Evolutionary conservation across 2,113 vertebrate genomes (phyloP).

Genomic region (Dromaius novaehollandiae): DNA sequence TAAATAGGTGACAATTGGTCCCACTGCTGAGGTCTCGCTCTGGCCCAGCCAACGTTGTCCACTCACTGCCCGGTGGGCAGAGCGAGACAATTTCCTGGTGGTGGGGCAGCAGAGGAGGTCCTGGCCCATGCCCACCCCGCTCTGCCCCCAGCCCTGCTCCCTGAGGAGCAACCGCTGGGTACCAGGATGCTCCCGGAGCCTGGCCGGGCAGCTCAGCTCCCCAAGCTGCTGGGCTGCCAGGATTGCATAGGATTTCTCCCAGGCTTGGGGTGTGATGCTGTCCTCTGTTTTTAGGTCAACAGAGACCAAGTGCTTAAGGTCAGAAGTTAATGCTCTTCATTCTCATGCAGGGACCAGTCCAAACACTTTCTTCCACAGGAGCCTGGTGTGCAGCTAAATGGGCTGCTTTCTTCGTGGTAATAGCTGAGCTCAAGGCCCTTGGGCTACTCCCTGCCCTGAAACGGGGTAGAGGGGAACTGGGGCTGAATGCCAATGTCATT

Average conservation of each 20-base stretch:
- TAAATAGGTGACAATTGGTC: too few species aligned
- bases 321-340: not conserved
- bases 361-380: not conserved
- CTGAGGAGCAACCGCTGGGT: too few species aligned
- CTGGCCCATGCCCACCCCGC: accelerated
- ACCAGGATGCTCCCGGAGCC: too few species aligned
- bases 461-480: not conserved
- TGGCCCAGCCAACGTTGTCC: too few species aligned
- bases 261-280: not conserved
- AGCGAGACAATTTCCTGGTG: not conserved
- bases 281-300: not conserved
- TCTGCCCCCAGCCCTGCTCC: not conserved
- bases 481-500: not conserved
- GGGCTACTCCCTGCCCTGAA: not conserved
- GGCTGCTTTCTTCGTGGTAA: accelerated
- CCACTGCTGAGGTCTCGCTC: too few species aligned
- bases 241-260: not conserved
- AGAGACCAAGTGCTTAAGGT: not conserved
- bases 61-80: too few species aligned
- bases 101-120: not conserved
- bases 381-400: not conserved
- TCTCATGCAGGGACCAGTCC: not conserved
- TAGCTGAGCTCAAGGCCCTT: not conserved
- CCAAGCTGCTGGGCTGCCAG: too few species aligned
- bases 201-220: too few species aligned